phyloP scores from a whole-genome alignment of 1,140 invertebrate genomes.

The Babylonia areolata region DNA sequence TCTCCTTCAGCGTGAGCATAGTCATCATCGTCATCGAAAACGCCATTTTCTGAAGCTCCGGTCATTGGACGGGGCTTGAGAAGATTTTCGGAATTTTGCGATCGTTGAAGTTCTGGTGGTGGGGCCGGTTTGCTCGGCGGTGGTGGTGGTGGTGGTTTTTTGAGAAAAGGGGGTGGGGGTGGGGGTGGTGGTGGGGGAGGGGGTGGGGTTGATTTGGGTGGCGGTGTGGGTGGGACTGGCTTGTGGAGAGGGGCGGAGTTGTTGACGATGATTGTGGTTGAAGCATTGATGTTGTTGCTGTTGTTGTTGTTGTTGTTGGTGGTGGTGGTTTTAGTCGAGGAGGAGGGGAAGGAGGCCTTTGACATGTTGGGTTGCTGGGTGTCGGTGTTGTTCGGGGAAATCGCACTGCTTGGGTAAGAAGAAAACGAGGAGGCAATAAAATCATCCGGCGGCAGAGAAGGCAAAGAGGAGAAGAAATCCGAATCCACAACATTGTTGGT shows the following conservation, averaged over 20 bases:
- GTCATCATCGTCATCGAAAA: neutral
- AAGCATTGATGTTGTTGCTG: neutral
- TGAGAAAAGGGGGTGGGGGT: neutral
- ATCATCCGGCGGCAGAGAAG: constrained; percentile 13
- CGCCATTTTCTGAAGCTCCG: constrained; percentile 1
- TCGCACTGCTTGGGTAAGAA: neutral
- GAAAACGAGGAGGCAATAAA: neutral
- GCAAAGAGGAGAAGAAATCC: constrained; percentile 22
- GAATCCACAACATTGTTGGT: neutral
- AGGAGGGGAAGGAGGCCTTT: neutral
- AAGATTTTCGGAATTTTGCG: neutral
- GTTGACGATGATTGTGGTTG: neutral
- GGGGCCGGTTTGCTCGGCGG: neutral
- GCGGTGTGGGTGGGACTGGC: neutral
- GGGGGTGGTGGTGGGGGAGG: neutral
- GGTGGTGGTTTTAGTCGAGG: too few species aligned
- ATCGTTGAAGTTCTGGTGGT: neutral
- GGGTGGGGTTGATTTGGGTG: neutral
- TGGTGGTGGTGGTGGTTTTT: neutral
- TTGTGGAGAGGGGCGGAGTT: neutral
- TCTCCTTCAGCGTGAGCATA: neutral
- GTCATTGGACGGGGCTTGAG: neutral
- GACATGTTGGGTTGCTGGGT: neutral
- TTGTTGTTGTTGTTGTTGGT: too few species aligned
- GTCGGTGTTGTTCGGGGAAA: neutral